Percentiles rank a stretch among this genome's conserved stretches.
Evolutionary conservation across 2,113 vertebrate genomes (phyloP).

Genomic region (Trogon surrucura): DNA sequence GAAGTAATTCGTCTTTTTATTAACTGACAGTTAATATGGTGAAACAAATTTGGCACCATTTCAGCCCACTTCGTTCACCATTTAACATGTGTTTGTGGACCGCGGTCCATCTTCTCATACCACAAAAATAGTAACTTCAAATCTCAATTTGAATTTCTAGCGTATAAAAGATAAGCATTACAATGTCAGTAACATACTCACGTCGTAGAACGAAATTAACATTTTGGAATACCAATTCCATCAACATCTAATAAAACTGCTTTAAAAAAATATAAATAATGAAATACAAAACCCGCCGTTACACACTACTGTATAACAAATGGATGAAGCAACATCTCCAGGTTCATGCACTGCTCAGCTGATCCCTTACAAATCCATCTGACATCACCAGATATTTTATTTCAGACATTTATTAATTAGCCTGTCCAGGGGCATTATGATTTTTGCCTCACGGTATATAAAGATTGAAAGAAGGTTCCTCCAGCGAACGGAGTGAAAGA

Average conservation of each 20-base stretch:
- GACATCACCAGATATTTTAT: background rate
- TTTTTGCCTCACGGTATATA: background rate
- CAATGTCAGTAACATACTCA: slow-evolving; percentile 19
- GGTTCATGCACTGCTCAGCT: background rate
- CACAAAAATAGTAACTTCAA: slow-evolving; percentile 46
- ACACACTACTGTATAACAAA: slow-evolving; percentile 40
- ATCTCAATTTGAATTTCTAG: slow-evolving; percentile 35
- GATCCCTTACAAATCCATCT: background rate
- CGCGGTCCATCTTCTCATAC: background rate
- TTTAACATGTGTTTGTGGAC: background rate
- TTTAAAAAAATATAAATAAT: slow-evolving; percentile 72
- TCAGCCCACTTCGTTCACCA: background rate
- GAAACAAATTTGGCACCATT: background rate
- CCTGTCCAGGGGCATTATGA: background rate
- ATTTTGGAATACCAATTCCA: slow-evolving; percentile 41
- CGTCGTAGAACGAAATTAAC: slow-evolving; percentile 25
- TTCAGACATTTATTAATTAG: background rate
- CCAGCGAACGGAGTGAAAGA: background rate
- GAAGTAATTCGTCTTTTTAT: slow-evolving; percentile 40
- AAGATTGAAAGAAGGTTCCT: background rate
- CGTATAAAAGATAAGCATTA: slow-evolving; percentile 54
- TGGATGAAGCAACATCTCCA: slow-evolving; percentile 16
- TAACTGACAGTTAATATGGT: background rate
- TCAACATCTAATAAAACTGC: slow-evolving; percentile 65
- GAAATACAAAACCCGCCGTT: slow-evolving; percentile 48